Conservation (phyloP, 2,797 vertebrate genomes). For the Diplodus sargus region DNA sequence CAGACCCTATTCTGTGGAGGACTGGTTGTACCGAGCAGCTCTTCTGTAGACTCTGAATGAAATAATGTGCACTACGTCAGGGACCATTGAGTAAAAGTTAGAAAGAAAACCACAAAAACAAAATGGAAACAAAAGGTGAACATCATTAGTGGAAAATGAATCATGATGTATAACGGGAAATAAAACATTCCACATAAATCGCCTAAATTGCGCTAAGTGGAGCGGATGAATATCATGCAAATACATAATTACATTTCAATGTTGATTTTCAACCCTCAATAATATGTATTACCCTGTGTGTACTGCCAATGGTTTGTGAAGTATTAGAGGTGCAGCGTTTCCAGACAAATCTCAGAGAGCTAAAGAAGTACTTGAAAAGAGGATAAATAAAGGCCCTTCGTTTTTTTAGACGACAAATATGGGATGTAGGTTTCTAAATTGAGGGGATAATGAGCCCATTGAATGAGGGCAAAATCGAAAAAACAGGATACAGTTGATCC, state of each 20-base stretch:
- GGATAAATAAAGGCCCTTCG: conserved; percentile 42
- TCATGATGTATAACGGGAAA: conserved; percentile 13
- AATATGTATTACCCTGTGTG: background rate
- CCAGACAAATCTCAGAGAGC: conserved; percentile 22
- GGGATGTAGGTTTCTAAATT: conserved; percentile 39
- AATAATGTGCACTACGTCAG: background rate
- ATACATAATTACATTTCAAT: conserved; percentile 21
- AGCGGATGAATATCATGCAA: conserved; percentile 30
- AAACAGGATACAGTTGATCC: conserved; percentile 69
- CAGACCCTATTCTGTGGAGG: background rate
- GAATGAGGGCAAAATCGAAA: conserved; percentile 62
- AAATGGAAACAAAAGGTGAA: background rate
- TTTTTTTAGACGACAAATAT: conserved; percentile 41
- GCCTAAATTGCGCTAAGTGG: background rate
- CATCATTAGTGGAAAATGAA: conserved; percentile 18
- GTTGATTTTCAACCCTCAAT: background rate
- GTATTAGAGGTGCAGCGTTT: conserved; percentile 20
- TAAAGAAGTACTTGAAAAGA: conserved; percentile 26
- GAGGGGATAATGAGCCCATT: conserved; percentile 62
- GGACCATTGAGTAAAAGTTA: background rate
- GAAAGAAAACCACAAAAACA: background rate
- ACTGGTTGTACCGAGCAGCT: background rate
- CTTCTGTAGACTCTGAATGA: background rate
- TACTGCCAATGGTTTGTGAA: conserved; percentile 11
- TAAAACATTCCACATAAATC: conserved; percentile 35